phyloP scores from a whole-genome alignment of 1,140 invertebrate genomes.

The Drosophila nikananu region DNA sequence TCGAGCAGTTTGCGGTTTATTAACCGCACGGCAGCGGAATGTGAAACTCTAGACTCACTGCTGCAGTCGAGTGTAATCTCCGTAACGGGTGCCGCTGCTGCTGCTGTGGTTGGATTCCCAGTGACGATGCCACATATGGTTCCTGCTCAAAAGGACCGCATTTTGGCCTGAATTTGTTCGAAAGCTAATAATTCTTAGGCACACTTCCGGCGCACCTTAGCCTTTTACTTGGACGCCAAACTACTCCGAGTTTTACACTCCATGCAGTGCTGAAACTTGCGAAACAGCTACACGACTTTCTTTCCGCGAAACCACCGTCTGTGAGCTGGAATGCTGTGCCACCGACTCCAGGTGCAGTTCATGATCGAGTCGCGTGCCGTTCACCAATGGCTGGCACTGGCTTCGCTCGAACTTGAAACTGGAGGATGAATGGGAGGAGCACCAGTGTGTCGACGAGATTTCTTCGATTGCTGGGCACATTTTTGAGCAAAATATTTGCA shows the following conservation, averaged over 20 bases:
- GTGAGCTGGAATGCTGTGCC: slow-evolving; percentile 8
- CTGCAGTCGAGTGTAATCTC: slow-evolving; percentile 23
- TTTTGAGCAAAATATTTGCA: slow-evolving; percentile 5
- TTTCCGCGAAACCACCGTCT: neutral
- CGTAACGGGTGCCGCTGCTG: slow-evolving; percentile 20
- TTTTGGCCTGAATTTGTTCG: neutral
- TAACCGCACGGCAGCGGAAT: slow-evolving; percentile 46
- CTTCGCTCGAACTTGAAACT: neutral
- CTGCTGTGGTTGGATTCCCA: neutral
- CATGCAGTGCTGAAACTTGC: neutral
- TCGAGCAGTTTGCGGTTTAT: slow-evolving; percentile 48
- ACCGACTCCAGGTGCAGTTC: slow-evolving; percentile 1
- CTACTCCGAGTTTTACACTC: neutral
- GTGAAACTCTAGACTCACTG: slow-evolving; percentile 39
- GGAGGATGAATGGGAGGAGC: neutral
- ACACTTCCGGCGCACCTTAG: neutral
- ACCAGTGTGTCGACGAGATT: neutral
- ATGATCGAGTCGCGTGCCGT: slow-evolving; percentile 14
- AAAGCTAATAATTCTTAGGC: neutral
- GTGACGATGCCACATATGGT: neutral
- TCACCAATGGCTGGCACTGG: neutral
- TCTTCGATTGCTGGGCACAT: slow-evolving; percentile 34
- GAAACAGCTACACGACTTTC: slow-evolving; percentile 6
- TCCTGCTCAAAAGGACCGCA: slow-evolving; percentile 2
- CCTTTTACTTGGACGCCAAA: neutral